Evolutionary conservation across 2,113 vertebrate species (phyloP), one percentile per base, ranked within the genome.

Genomic region (Puffinus mauretanicus): DNA sequence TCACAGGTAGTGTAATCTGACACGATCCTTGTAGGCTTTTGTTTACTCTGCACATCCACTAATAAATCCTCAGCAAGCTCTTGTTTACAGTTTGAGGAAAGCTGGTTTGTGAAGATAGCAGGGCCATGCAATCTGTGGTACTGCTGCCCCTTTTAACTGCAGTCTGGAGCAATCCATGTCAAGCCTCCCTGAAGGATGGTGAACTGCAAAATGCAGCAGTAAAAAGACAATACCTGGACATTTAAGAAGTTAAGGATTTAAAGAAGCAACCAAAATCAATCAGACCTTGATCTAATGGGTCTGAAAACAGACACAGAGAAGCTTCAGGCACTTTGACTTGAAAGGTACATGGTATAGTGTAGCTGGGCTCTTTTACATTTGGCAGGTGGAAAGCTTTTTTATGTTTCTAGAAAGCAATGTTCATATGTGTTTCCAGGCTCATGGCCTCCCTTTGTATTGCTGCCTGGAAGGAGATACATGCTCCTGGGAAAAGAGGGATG

Each of bases 21-120:
- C 69, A 85, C 9, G 1, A 67, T 81, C 78, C 67, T 85, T 60
- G 47, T 65, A 94, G 83, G 79, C 64, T 93, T 96, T 96, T 89
- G 88, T 96, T 97, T 97, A 96, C 82, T 64, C 76, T 95, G 66
- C 62, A 66, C 77, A 77, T 80, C 88, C 86, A 86, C 92, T 85
- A 93, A 95, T 96, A 95, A 96, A 95, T 96, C 92, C 90, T 88
- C 57, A 57, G 52, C 75, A 90, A 96, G 79, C 88, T 75, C 87
- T 93, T 96, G 92, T 96, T 96, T 95, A 97, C 75, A 94, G 36
- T 94, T 90, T 38, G 84, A 91, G 69, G 69, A 94, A 93, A 90
- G 86, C 82, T 90, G 78, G 47, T 94, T 93, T 96, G 64, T 88
- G 88, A 86, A 94, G 92, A 91, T 82, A 92, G 61, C 86, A 79